Conservation (phyloP, 2,797 vertebrate genomes). For the Trachops cirrhosus region DNA sequence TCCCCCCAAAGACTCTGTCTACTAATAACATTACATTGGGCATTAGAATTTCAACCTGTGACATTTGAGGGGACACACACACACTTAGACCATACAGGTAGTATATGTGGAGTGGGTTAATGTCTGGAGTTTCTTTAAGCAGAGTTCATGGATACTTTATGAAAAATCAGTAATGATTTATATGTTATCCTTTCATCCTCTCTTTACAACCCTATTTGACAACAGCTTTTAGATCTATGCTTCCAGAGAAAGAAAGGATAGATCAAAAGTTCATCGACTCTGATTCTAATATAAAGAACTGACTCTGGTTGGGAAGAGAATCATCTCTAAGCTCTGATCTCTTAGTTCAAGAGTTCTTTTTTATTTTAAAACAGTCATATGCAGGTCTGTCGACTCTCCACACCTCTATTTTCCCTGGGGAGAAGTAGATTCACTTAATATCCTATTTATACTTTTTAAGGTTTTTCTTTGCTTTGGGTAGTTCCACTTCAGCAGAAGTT, state of each 20-base stretch:
- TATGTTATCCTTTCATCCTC: slow-evolving; percentile 42
- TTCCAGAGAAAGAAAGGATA: slow-evolving; percentile 52
- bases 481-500: background rate
- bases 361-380: slow-evolving; percentile 53
- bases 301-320: slow-evolving; percentile 27
- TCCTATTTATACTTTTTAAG: slow-evolving; percentile 18
- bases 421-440: background rate
- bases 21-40: background rate
- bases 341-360: slow-evolving; percentile 50
- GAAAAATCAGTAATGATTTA: slow-evolving; percentile 58
- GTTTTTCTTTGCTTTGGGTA: background rate
- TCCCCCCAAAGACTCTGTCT: background rate
- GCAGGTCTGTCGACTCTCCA: background rate
- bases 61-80: background rate
- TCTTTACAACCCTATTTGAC: slow-evolving; percentile 50
- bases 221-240: slow-evolving; percentile 58
- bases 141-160: slow-evolving; percentile 16
- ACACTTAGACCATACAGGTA: background rate
- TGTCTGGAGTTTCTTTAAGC: background rate
- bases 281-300: slow-evolving; percentile 62
- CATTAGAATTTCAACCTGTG: background rate
- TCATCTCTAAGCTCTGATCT: slow-evolving; percentile 50
- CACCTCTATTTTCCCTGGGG: background rate
- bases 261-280: slow-evolving; percentile 65
- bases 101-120: background rate